Percentiles rank a stretch among this genome's conserved stretches.
Evolutionary conservation across 2,113 vertebrate genomes (phyloP).

Genomic region (Heterochromis multidens): DNA sequence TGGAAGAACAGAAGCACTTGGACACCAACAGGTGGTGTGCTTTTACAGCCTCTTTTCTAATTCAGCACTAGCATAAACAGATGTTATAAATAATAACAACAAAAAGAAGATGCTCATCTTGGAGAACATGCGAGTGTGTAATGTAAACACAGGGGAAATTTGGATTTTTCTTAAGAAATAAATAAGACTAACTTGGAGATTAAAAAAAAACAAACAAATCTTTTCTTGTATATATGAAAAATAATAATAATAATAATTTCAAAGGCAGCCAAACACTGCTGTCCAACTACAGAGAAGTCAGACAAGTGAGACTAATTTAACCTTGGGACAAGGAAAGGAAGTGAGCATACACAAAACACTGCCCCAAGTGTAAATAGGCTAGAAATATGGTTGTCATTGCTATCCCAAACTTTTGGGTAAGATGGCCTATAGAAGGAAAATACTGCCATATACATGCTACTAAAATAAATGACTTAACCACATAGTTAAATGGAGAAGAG

Average conservation of each 20-base stretch:
- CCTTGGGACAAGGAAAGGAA: conserved; percentile 45
- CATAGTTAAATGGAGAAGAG: conserved; percentile 5
- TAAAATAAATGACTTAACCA: conserved; percentile 3
- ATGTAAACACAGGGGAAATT: background rate
- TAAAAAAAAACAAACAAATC: background rate
- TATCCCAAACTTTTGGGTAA: conserved; percentile 37
- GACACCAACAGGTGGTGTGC: conserved; percentile 78
- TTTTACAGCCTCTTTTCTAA: conserved; percentile 68
- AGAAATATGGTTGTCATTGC: conserved; percentile 12
- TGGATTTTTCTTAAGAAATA: background rate
- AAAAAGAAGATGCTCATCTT: background rate
- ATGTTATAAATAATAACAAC: background rate
- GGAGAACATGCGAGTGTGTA: background rate
- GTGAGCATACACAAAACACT: conserved; percentile 22
- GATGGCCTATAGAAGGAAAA: background rate
- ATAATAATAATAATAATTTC: background rate
- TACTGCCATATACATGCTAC: background rate
- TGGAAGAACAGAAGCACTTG: conserved; percentile 63
- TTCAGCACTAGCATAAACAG: conserved; percentile 9
- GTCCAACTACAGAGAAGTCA: conserved; percentile 22
- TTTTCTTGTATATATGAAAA: background rate
- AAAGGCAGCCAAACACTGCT: background rate
- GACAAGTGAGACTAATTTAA: conserved; percentile 46
- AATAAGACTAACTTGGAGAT: background rate
- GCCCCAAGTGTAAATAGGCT: conserved; percentile 14